Percentiles rank a stretch among this genome's conserved stretches.
These are phyloP conservation scores for Aethina tumida DNA, from an alignment of 1,140 invertebrate species.

Conservation along the genomic window DNA sequence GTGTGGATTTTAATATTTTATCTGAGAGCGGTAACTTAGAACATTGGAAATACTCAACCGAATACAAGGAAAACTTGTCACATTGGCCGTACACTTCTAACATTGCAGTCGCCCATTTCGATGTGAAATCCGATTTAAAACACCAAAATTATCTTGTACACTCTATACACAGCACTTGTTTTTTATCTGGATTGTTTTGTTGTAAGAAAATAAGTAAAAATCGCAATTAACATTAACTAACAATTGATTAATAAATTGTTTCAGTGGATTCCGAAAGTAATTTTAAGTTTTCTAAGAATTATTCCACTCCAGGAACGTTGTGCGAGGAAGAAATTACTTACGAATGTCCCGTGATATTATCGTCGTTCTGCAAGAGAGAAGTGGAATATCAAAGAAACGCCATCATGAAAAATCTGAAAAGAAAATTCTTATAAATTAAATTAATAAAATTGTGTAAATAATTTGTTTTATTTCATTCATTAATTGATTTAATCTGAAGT, in stretches of 20 bases:
- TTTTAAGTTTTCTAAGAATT: constrained; percentile 41
- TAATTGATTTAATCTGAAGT: too few species aligned
- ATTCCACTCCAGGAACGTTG: constrained; percentile 37
- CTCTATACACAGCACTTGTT: constrained; percentile 54
- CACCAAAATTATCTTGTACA: constrained; percentile 42
- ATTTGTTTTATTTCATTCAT: too few species aligned
- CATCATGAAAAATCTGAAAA: constrained; percentile 49
- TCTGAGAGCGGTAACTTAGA: constrained; percentile 54
- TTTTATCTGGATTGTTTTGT: constrained; percentile 45
- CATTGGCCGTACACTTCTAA: constrained; percentile 52
- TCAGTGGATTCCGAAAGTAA: constrained; percentile 47
- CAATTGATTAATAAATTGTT: constrained; percentile 23
- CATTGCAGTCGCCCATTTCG: constrained; percentile 45
- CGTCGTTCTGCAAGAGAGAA: constrained; percentile 46
- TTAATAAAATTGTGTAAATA: too few species aligned
- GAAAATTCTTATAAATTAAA: constrained; percentile 38
- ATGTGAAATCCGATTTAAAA: constrained; percentile 39
- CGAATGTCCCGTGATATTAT: constrained; percentile 50
- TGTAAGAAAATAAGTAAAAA: constrained; percentile 39
- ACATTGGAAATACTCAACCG: constrained; percentile 58
- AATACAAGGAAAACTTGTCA: constrained; percentile 54
- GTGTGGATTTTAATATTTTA: constrained; percentile 50
- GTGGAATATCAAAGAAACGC: constrained; percentile 48
- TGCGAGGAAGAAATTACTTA: constrained; percentile 50
- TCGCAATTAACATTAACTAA: background rate